Percentiles rank a stretch among this genome's conserved stretches.
Conservation (phyloP, 1,140 invertebrate genomes). For the Lineus longissimus region DNA sequence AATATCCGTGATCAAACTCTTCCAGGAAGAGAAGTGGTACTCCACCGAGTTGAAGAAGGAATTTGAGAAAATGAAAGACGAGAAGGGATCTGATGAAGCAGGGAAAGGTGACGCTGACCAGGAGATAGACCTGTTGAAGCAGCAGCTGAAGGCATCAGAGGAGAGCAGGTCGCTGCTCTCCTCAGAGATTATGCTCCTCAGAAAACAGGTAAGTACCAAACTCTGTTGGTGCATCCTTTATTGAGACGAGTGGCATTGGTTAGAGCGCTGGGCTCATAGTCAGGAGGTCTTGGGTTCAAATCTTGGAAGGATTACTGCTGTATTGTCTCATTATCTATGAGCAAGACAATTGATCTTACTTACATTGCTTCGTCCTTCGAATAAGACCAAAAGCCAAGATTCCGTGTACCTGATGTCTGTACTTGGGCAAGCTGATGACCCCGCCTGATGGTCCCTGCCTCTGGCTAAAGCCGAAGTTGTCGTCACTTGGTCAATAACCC, state of each 20-base stretch:
- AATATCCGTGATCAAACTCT: too few species aligned
- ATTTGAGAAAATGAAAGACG: slow-evolving; percentile 29
- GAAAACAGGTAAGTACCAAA: slow-evolving; percentile 13
- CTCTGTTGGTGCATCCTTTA: not conserved
- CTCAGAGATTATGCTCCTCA: slow-evolving; percentile 9
- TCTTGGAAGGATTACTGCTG: too few species aligned
- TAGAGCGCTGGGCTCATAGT: not conserved
- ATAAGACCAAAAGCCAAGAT: too few species aligned
- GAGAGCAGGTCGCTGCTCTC: slow-evolving; percentile 34
- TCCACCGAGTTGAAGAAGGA: slow-evolving; percentile 43
- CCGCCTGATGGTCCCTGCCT: slow-evolving; percentile 15
- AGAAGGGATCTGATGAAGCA: not conserved
- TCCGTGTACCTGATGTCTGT: too few species aligned
- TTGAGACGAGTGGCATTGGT: not conserved
- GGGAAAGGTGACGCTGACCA: not conserved
- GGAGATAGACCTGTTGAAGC: slow-evolving; percentile 34
- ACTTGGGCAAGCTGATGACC: not conserved
- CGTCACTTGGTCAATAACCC: slow-evolving; percentile 21
- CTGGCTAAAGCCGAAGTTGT: slow-evolving; percentile 25
- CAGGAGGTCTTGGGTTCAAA: too few species aligned
- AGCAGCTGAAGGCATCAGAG: slow-evolving; percentile 41
- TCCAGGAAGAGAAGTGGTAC: slow-evolving; percentile 38
- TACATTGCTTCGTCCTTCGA: too few species aligned
- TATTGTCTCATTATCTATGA: not conserved
- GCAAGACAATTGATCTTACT: not conserved